Percentiles rank a stretch among this genome's conserved stretches.
Evolutionary conservation across 2,113 vertebrate species (phyloP).

Genomic region (Alligator sinensis): DNA sequence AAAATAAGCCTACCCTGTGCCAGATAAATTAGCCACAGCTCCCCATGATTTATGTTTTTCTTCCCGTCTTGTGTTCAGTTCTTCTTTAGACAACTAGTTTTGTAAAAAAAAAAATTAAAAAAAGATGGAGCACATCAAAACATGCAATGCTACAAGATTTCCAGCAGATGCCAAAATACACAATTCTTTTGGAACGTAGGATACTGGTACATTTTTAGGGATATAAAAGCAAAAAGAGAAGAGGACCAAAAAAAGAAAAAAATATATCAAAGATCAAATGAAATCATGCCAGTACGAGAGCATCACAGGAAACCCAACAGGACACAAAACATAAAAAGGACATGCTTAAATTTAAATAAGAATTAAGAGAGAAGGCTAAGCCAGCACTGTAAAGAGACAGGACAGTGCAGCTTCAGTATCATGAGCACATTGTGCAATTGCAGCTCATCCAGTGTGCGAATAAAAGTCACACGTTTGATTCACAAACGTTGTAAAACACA

Average conservation of each 20-base stretch:
- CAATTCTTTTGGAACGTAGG: not conserved
- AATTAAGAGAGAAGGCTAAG: not conserved
- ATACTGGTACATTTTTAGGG: not conserved
- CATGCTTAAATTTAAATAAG: not conserved
- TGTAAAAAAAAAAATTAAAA: not conserved
- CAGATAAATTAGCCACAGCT: not conserved
- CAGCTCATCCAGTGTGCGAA: not conserved
- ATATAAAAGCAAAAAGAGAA: not conserved
- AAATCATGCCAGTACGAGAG: not conserved
- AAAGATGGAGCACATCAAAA: not conserved
- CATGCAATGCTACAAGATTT: not conserved
- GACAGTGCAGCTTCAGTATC: not conserved
- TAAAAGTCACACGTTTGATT: not conserved
- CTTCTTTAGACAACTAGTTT: not conserved
- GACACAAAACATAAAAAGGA: not conserved
- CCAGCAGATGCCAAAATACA: not conserved
- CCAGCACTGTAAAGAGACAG: slow-evolving; percentile 1
- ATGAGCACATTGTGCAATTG: not conserved
- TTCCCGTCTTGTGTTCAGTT: no score
- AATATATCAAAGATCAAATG: no score
- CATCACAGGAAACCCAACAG: not conserved
- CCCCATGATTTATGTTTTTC: not conserved
- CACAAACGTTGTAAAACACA: not conserved
- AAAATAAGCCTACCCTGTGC: not conserved
- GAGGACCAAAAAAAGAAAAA: no score